Base-by-base conservation (phyloP, 2,113 vertebrate species). In the Nicator chloris region DNA sequence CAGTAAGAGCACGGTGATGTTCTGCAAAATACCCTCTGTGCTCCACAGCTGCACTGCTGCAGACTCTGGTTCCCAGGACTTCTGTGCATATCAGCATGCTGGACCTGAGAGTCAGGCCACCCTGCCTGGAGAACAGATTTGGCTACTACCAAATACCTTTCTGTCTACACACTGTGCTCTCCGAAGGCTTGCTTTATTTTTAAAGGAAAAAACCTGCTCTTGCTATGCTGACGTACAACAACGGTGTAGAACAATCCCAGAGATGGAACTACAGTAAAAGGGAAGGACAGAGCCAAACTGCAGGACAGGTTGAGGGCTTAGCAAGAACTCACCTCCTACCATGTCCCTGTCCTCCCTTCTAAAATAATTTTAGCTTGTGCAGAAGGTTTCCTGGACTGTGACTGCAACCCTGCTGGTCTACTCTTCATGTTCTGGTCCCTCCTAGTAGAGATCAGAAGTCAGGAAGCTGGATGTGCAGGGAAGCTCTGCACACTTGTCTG, bases 241-340 rank as follows among this genome's bases (percentile, higher is more conserved):
- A 28, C 10, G 35, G 40, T 9, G 6, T 18, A 83, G 28, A 85
- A 57, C 30, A 87, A 69, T 16, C 21, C 5, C 64, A 77, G 69
- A 78, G 50, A 45, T 9, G 31, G 39, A 72, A 60, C 0, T 0
- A 30, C 14, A 39, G 18, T 14, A 21, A 59, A 90, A 90, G 24
- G 20, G 37, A 80, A 80, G 49, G 31, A 31, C 78, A 85, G 49
- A 15, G 65, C 22, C 33, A 42, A 64, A 73, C 30, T 82, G 9
- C 95, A 99, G 98, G 97, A 54, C 11, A 64, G 49, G 30, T 44
- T 86, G 35, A 83, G 27, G 24, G 18, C 35, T 86, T 40, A 88
- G 35, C 47, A 86, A 86, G 35, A 12, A 71, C 22, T 66, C 19
- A 26, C 7, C 26, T 91, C 53, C 35, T 30, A 51, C 10, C 15